phyloP scores from a whole-genome alignment of 2,113 vertebrate genomes.

The Neodon shergylaensis region DNA sequence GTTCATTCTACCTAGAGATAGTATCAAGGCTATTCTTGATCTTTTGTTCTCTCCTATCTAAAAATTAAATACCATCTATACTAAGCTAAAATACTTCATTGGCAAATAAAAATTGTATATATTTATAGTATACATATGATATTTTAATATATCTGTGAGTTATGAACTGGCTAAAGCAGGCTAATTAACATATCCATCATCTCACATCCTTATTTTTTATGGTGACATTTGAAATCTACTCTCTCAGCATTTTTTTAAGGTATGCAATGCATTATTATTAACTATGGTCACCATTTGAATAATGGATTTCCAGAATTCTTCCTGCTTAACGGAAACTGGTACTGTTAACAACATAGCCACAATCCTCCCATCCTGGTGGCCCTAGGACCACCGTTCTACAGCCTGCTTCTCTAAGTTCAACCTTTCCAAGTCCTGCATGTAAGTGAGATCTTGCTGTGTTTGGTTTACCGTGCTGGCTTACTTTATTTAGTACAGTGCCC shows the following conservation, averaged over 20 bases:
- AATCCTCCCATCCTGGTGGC: not conserved
- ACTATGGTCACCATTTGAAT: not conserved
- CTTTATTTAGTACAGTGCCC: not conserved
- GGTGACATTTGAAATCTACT: not conserved
- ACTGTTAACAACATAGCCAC: not conserved
- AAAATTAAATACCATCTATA: not conserved
- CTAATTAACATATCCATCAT: not conserved
- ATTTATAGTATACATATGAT: not conserved
- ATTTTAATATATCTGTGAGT: not conserved
- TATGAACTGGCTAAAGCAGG: not conserved
- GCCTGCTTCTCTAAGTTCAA: not conserved
- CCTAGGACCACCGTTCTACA: not conserved
- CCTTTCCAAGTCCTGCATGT: not conserved
- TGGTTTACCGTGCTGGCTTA: not conserved
- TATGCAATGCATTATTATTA: not conserved
- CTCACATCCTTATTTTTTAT: not conserved
- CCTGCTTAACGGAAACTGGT: not conserved
- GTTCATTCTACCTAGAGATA: not conserved
- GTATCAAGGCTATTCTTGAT: not conserved
- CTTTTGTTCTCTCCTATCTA: not conserved
- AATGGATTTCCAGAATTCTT: not conserved
- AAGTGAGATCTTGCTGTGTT: not conserved
- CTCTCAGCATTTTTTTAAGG: not conserved
- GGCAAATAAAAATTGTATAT: not conserved
- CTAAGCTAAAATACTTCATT: not conserved